Evolutionary conservation across 2,888 invertebrate species (phyloP).

Genomic region (Drosophila aldrichi): DNA sequence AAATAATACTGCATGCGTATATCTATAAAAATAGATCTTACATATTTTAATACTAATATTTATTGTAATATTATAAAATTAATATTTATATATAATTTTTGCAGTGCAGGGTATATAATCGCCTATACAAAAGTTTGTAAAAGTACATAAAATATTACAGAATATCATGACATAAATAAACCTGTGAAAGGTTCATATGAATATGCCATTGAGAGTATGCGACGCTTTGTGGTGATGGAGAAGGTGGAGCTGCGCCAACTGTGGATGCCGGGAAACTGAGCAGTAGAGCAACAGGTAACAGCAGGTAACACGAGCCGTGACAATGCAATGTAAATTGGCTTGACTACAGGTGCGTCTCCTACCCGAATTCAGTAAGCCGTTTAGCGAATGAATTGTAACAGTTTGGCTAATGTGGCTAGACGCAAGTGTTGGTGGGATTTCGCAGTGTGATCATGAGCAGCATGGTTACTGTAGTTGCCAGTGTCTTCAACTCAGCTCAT

Average conservation of each 20-base stretch:
- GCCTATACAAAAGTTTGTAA: too few relatives aligned
- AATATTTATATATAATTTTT: too few relatives aligned
- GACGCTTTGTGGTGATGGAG: too few relatives aligned
- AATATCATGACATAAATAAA: neutral
- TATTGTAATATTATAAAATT: too few relatives aligned
- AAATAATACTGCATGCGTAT: too few relatives aligned
- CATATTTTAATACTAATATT: too few relatives aligned
- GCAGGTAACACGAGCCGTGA: slow-evolving; percentile 22
- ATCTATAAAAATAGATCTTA: too few relatives aligned
- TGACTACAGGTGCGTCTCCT: slow-evolving; percentile 3
- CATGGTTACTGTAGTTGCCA: neutral
- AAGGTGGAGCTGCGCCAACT: neutral
- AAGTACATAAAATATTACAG: too few relatives aligned
- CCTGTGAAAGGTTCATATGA: too few relatives aligned
- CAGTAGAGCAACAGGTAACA: slow-evolving; percentile 37
- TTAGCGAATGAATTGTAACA: neutral
- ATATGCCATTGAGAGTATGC: too few relatives aligned
- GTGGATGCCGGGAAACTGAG: neutral
- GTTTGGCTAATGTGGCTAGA: neutral
- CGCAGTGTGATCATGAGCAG: slow-evolving; percentile 4
- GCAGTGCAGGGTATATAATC: too few relatives aligned
- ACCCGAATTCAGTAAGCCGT: neutral
- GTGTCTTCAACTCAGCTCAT: neutral
- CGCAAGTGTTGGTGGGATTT: neutral
- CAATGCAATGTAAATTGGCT: neutral